phyloP scores from a whole-genome alignment of 2,113 vertebrate genomes.

The Bubo bubo region DNA sequence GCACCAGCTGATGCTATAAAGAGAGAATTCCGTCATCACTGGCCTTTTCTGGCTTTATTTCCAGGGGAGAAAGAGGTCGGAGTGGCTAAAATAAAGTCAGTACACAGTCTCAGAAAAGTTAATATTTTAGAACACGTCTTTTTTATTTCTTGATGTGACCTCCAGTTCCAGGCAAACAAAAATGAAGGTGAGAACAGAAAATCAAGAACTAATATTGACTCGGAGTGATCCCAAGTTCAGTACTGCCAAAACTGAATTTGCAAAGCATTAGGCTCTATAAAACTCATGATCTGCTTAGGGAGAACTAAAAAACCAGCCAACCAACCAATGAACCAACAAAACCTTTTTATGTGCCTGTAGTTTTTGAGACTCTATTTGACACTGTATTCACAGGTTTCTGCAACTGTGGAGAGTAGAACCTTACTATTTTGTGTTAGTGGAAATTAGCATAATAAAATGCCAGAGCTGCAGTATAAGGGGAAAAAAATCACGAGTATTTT shows the following conservation, averaged over 20 bases:
- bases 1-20: background rate
- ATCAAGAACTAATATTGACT: background rate
- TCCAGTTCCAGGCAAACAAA: background rate
- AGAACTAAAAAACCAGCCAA: background rate
- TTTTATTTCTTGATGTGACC: background rate
- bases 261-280: background rate
- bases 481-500: background rate
- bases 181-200: background rate
- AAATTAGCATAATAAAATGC: background rate
- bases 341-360: background rate
- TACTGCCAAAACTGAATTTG: background rate
- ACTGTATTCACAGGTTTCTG: background rate
- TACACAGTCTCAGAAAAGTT: background rate
- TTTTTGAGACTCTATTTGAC: background rate
- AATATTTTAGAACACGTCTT: background rate
- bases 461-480: background rate
- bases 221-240: background rate
- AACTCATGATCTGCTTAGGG: background rate
- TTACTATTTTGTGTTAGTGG: background rate
- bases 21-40: background rate
- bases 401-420: background rate
- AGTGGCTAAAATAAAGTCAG: background rate
- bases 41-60: background rate
- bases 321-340: background rate
- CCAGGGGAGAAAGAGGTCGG: background rate